Conservation (phyloP, 2,888 invertebrate species). For the Meliscaeva auricollis region DNA sequence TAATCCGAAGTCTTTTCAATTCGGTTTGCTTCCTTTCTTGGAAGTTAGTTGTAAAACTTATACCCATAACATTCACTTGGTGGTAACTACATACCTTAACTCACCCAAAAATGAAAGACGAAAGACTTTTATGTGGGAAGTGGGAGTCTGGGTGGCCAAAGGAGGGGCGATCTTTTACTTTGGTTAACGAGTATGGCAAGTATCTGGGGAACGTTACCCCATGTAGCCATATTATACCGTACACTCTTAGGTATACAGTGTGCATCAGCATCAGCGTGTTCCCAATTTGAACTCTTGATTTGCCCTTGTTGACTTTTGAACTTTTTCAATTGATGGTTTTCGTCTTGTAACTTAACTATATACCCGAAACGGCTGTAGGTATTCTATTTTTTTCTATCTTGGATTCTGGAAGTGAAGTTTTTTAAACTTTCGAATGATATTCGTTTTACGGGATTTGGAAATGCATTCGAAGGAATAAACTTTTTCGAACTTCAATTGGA, state of each 20-base stretch:
- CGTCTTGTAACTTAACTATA: conserved; percentile 41
- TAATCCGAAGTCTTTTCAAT: conserved; percentile 72
- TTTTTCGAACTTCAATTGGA: conserved; percentile 59
- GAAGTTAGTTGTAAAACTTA: conserved; percentile 67
- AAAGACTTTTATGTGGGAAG: background rate
- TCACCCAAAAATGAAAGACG: conserved; percentile 20
- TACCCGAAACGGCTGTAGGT: conserved; percentile 9
- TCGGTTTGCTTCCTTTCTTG: conserved; percentile 54
- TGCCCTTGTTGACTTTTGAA: conserved; percentile 74
- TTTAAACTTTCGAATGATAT: conserved; percentile 63
- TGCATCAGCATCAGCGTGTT: conserved; percentile 45
- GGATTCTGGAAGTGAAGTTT: conserved; percentile 61
- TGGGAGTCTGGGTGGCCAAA: no score
- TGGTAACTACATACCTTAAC: conserved; percentile 47
- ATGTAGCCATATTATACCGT: conserved; percentile 12
- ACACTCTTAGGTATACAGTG: background rate
- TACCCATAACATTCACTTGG: conserved; percentile 59
- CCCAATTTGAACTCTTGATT: conserved; percentile 75
- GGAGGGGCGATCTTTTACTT: conserved; percentile 45
- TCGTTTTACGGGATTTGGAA: conserved; percentile 64
- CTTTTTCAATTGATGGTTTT: conserved; percentile 61
- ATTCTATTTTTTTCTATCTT: background rate
- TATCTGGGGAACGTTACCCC: conserved; percentile 42
- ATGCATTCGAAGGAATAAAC: conserved; percentile 59
- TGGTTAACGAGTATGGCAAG: conserved; percentile 64